Percentiles rank a stretch among this genome's conserved stretches.
Conservation (phyloP, 2,797 vertebrate species). For the Mormyrus hasselquistii region DNA sequence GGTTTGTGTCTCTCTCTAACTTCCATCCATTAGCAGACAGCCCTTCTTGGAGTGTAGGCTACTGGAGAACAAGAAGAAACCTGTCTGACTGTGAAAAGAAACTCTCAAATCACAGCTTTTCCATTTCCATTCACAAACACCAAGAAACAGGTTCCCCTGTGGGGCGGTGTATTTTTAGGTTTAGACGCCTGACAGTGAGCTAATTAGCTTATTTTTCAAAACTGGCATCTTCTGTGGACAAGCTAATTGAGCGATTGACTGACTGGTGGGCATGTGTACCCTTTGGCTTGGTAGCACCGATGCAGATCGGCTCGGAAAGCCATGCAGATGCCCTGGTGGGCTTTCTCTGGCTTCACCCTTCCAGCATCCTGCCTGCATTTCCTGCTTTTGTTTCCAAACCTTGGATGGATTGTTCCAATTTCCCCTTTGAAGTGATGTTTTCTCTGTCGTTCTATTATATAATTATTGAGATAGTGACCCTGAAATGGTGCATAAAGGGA, state of each 20-base stretch:
- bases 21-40: background rate
- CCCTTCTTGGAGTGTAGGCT: background rate
- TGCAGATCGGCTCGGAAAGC: background rate
- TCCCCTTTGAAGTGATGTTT: background rate
- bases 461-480: background rate
- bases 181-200: background rate
- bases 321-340: background rate
- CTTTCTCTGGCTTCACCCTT: background rate
- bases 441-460: background rate
- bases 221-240: background rate
- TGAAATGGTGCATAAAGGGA: background rate
- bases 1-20: background rate
- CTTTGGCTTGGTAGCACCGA: background rate
- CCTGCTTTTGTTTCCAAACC: background rate
- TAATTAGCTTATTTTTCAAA: constrained; percentile 36
- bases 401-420: background rate
- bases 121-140: background rate
- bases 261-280: constrained; percentile 17
- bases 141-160: background rate
- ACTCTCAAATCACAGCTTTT: background rate
- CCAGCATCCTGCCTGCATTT: background rate
- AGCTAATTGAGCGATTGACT: constrained; percentile 26
- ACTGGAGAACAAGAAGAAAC: background rate
- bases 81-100: background rate
- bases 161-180: background rate